A percentile compares a stretch with the other conserved stretches of the same genome.
Evolutionary conservation across 2,888 invertebrate genomes (phyloP).

Genomic region (Timandra comae): DNA sequence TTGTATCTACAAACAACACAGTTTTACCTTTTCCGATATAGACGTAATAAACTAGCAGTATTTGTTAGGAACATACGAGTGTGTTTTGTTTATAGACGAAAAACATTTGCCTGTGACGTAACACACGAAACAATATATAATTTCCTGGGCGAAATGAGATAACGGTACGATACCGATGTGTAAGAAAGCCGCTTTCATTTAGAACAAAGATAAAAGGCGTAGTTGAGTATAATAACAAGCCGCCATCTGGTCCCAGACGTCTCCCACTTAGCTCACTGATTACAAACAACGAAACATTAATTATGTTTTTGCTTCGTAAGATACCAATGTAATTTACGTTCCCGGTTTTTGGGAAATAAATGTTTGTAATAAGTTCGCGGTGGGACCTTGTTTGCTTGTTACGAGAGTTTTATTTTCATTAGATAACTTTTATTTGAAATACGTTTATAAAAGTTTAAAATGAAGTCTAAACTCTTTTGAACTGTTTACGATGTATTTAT

Average conservation of each 20-base stretch:
- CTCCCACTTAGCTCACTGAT: constrained; percentile 56
- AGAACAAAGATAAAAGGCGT: constrained; percentile 30
- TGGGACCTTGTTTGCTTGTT: constrained; percentile 28
- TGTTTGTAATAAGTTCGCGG: constrained; percentile 56
- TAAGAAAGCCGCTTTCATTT: constrained; percentile 34
- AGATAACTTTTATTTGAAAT: too few species aligned
- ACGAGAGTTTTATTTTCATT: constrained; percentile 9
- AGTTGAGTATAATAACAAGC: constrained; percentile 29
- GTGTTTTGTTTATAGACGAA: too few species aligned
- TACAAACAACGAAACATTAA: constrained; percentile 66
- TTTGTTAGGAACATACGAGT: too few species aligned
- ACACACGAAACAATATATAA: constrained; percentile 22
- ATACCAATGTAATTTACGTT: constrained; percentile 59
- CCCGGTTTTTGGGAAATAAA: constrained; percentile 51
- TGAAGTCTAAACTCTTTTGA: too few species aligned
- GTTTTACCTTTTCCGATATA: too few species aligned
- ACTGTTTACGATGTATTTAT: too few species aligned
- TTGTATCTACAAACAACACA: too few species aligned
- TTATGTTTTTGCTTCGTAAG: constrained; percentile 65
- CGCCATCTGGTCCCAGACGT: constrained; percentile 41
- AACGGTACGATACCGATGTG: constrained; percentile 18
- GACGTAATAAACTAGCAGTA: too few species aligned
- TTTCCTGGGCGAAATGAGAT: constrained; percentile 24
- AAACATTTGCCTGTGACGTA: constrained; percentile 18
- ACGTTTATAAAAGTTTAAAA: constrained; percentile 10